Base-by-base conservation (phyloP, 1,140 invertebrate genomes). In the Orchesella cincta region DNA sequence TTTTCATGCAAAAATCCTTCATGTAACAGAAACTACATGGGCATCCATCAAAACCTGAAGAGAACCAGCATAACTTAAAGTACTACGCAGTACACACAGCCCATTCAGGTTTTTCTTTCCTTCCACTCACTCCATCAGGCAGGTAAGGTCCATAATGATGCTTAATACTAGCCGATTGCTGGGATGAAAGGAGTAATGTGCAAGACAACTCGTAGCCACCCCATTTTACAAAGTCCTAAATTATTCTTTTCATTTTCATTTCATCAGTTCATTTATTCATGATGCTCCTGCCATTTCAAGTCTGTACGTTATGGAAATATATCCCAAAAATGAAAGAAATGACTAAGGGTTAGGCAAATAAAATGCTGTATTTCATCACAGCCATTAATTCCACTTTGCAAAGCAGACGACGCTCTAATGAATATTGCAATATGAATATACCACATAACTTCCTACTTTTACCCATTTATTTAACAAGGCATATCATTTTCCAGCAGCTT, bases 251-350 rank as follows among this genome's bases (percentile, higher is more conserved):
- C 62, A 33, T 67, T 67, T 67, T 67, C 62, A 67, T 67, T 67
- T 67, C 62, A 67, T 67, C 62, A 67, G 62, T 67, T 67, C 62
- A 67, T 67, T 67, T 67, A 67, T 67, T 67, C 62, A 67, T 67
- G 29, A 31, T 26, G 62, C 54, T 57, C 12, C 14, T 67, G 29
- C 31, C 23, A 29, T 23, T 57, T 8, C 54, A 18, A n/a, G 14
- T 57, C 54, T 5, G 54, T 46, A 18, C 39, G 18, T 8, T 46
- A 46, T 46, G 39, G 18, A 46, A 46, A 18, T 8, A 46, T 46
- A 46, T 46, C 39, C 23, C 23, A n/a, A 57, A 57, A 26, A 57
- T 14, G 52, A 57, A n/a, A 57, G 52, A 33, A 67, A 67, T 29
- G 31, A 29, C 26, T 31, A 33, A 31, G 62, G 62, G 62, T 67